Conservation (phyloP, 1,140 invertebrate genomes). For the Bombus sibiricus region DNA sequence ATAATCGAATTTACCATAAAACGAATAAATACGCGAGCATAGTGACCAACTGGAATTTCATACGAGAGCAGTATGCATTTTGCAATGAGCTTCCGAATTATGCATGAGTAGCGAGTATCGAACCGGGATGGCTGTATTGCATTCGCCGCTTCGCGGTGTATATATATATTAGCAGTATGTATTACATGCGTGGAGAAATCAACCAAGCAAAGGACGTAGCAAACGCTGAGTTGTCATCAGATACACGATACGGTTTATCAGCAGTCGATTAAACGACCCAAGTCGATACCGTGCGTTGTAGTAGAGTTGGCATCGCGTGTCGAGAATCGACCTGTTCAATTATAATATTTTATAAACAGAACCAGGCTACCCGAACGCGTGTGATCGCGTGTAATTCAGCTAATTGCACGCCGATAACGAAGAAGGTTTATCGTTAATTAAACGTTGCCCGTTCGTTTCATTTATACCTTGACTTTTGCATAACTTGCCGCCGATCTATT, state of each 20-base stretch:
- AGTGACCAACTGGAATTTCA: neutral
- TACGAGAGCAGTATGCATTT: neutral
- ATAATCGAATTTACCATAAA: neutral
- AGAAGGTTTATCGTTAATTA: constrained; percentile 41
- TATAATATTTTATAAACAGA: constrained; percentile 38
- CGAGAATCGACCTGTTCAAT: constrained; percentile 3
- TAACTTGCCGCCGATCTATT: neutral
- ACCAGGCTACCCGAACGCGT: neutral
- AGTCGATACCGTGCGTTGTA: constrained; percentile 3
- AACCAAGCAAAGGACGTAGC: neutral
- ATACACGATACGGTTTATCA: constrained; percentile 23
- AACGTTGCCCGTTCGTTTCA: neutral
- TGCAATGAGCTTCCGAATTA: neutral
- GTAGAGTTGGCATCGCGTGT: neutral
- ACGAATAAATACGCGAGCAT: neutral
- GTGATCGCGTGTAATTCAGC: constrained; percentile 20
- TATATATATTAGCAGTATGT: neutral
- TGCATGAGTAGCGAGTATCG: neutral
- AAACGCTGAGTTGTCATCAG: constrained; percentile 24
- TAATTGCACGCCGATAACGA: constrained; percentile 39
- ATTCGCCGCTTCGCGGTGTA: neutral
- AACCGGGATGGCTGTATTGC: neutral
- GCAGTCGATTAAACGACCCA: constrained; percentile 20
- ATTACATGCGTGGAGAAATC: neutral
- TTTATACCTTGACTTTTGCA: neutral